Evolutionary conservation across 92 coral and sea anemone species (phyloP), one percentile per base, ranked within the genome.

Genomic region (Siderastrea siderea): DNA sequence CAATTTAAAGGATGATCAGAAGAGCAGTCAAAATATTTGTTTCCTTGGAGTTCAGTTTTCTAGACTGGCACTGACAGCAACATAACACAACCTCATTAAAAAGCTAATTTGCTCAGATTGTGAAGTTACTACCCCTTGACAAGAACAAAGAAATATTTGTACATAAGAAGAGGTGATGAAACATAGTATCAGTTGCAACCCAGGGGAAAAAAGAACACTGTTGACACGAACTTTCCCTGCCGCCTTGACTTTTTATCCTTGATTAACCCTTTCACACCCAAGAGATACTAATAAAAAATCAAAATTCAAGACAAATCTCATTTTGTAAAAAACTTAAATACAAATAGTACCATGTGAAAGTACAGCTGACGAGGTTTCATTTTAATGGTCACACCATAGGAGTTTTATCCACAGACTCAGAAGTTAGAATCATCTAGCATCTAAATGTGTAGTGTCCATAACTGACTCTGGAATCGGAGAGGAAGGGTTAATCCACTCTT

Each of bases 101-200:
- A 47, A 60, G 72, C 8, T 10, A 2, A 13, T 10, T 67, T 38
- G 54, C 55, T n/a, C 78, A 72, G 77, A 81, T 81, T 81, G 86
- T 0, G 47, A 82, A 55, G 78, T 13, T 15, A 82, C 71, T 71
- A 59, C 50, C 80, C 13, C 43, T 50, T 50, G 4, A 14, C 11
- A 7, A 45, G 50, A 71, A 19, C 57, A 47, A 16, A 17, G 48
- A 52, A 17, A 45, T 60, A 63, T 48, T 4, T n/a, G 47, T 4
- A 8, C 4, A 67, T 55, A 13, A 47, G n/a, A 58, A 49, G 12
- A 72, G 44, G 80, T 61, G 59, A 14, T 74, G 72, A 51, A 3
- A 63, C 12, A 74, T 43, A 3, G 44, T 17, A 51, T 43, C 9
- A 15, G 53, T 5, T 44, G 4, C 48, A 45, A 6, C 7, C 53